These are phyloP conservation scores for Glomeris marginata DNA, from an alignment of 2,888 invertebrate species.

Conservation along the genomic window DNA sequence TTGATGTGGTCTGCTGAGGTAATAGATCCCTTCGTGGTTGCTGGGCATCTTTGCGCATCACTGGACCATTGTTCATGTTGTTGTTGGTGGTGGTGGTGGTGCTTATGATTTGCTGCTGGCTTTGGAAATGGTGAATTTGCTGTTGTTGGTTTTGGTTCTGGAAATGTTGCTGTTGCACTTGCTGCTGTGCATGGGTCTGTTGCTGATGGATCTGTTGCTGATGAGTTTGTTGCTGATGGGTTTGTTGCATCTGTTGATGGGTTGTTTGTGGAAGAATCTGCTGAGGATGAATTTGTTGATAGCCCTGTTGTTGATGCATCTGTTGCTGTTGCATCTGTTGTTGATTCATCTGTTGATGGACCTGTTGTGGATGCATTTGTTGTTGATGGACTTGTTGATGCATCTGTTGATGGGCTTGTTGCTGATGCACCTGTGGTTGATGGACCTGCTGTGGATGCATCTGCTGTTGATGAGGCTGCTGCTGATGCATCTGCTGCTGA, in stretches of 20 bases:
- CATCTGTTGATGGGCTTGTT: slow-evolving; percentile 5
- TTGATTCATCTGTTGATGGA: slow-evolving; percentile 16
- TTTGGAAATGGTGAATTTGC: slow-evolving; percentile 4
- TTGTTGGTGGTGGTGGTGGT: slow-evolving; percentile 24
- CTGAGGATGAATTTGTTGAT: slow-evolving; percentile 18
- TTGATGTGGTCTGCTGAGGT: too few species aligned
- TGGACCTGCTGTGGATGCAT: slow-evolving; percentile 3
- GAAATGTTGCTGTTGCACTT: slow-evolving; percentile 14
- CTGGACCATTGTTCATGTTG: slow-evolving; percentile 1
- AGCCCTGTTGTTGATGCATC: slow-evolving; percentile 18
- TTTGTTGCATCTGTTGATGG: slow-evolving; percentile 13
- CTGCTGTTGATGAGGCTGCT: slow-evolving; percentile 6
- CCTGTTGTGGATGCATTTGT: slow-evolving; percentile 16
- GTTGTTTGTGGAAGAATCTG: not conserved
- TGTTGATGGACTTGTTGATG: slow-evolving; percentile 3
- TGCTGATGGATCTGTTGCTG: slow-evolving; percentile 25
- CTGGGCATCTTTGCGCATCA: too few species aligned
- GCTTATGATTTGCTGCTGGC: slow-evolving; percentile 19
- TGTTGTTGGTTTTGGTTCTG: slow-evolving; percentile 10
- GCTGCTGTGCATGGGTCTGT: slow-evolving; percentile 15
- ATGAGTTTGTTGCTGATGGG: slow-evolving; percentile 29
- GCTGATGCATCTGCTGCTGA: slow-evolving; percentile 8
- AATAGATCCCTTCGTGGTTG: too few species aligned
- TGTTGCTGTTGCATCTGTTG: slow-evolving; percentile 17
- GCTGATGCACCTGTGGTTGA: slow-evolving; percentile 1